Evolutionary conservation across 2,888 invertebrate genomes (phyloP), one percentile per base, ranked within the genome.

Genomic region (Fragum sueziense): DNA sequence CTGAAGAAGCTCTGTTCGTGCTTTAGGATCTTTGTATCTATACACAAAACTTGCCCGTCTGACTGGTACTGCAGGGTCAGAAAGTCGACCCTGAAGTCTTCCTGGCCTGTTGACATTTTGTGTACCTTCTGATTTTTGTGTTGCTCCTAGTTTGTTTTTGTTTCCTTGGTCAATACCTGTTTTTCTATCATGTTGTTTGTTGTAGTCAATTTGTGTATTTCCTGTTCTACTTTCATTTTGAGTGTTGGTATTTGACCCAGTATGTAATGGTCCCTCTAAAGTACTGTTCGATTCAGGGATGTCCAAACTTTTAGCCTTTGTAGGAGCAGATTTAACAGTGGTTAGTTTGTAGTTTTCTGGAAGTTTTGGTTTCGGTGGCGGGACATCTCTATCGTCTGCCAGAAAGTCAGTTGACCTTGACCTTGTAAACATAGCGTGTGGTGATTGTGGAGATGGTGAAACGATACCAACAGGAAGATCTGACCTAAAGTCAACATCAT

Each of bases 21-120:
- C 68, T 59, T 77, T 70, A 31, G 80, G 22, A 75, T 84, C 84
- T 62, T 51, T 70, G 71, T 80, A 72, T 67, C 79, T 74, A 68
- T 77, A 84, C 22, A 79, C 31, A 25, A 74, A 67, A 51, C 74
- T 72, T 65, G 41, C 20, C 25, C 65, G 37, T 14, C 41, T 20
- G 7, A 31, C 33, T 9, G 76, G 54, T 2, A 71, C 6, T 17
- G 74, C 71, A 14, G 79, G 71, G 2, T 67, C 67, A 9, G 79
- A 79, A 14, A 51, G 22, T 29, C 74, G 47, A 37, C 59, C 67
- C 22, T 47, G 37, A 51, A 47, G 27, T 29, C 51, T 47, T 37
- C 76, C 76, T 31, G 51, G 31, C 9, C 20, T 31, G 31, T 61
- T 17, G 20, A 20, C 33, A 47, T 47, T 47, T 47, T 47, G 20